These are phyloP conservation scores for Scytalopus superciliaris DNA, from an alignment of 2,113 vertebrate species.

Conservation along the genomic window DNA sequence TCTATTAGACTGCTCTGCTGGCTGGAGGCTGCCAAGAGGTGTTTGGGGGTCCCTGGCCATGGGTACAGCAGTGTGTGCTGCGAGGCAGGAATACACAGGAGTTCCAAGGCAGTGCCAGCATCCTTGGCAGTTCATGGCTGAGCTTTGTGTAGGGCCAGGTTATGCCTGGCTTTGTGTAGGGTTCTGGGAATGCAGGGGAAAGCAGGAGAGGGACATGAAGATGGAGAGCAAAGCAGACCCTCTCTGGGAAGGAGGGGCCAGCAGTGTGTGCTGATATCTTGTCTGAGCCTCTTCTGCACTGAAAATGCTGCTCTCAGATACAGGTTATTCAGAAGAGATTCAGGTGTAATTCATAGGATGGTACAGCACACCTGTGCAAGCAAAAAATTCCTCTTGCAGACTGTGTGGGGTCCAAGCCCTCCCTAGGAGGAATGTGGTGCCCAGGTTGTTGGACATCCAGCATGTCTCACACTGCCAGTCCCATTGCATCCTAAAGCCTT, in stretches of 20 bases:
- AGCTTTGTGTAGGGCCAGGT: background rate
- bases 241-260: background rate
- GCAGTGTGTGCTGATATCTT: background rate
- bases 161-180: background rate
- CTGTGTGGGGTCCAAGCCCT: rapidly evolving
- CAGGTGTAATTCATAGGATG: background rate
- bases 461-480: rapidly evolving
- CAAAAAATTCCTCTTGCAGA: background rate
- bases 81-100: background rate
- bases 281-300: background rate
- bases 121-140: rapidly evolving
- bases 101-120: background rate
- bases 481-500: background rate
- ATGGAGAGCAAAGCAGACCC: background rate
- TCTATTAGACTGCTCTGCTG: background rate
- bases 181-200: background rate
- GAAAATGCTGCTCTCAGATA: background rate
- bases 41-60: background rate
- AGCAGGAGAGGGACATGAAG: background rate
- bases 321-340: background rate
- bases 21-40: background rate
- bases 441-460: background rate
- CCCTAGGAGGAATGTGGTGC: rapidly evolving
- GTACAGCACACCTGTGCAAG: background rate
- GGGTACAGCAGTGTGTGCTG: background rate